These are phyloP conservation scores for Tipula helvola DNA, from an alignment of 2,888 invertebrate genomes.

Conservation along the genomic window DNA sequence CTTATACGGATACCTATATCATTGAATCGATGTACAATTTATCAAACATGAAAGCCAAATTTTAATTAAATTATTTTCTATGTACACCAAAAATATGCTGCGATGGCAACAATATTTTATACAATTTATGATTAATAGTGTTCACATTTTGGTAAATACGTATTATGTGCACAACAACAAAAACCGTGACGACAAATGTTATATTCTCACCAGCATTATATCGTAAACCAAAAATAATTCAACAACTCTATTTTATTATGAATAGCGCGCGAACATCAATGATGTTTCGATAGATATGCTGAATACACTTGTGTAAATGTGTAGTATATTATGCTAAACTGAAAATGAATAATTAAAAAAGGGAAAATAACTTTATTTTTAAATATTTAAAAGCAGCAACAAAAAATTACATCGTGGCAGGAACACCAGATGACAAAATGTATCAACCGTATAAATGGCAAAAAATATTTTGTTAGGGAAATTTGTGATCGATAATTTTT, in stretches of 20 bases:
- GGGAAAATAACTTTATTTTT: neutral
- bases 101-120: neutral
- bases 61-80: neutral
- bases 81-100: neutral
- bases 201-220: neutral
- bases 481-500: neutral
- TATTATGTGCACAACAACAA: neutral
- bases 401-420: neutral
- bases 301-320: neutral
- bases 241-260: too few species aligned
- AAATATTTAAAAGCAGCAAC: neutral
- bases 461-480: neutral
- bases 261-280: too few species aligned
- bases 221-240: neutral
- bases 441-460: neutral
- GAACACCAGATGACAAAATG: neutral
- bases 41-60: neutral
- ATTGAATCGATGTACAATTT: neutral
- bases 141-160: neutral
- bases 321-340: neutral
- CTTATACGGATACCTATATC: neutral
- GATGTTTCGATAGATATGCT: neutral
- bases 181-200: neutral
- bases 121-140: neutral
- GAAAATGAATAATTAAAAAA: neutral